Percentiles rank a stretch among this genome's conserved stretches.
Evolutionary conservation across 2,113 vertebrate species (phyloP).

Genomic region (Mungos mungo): DNA sequence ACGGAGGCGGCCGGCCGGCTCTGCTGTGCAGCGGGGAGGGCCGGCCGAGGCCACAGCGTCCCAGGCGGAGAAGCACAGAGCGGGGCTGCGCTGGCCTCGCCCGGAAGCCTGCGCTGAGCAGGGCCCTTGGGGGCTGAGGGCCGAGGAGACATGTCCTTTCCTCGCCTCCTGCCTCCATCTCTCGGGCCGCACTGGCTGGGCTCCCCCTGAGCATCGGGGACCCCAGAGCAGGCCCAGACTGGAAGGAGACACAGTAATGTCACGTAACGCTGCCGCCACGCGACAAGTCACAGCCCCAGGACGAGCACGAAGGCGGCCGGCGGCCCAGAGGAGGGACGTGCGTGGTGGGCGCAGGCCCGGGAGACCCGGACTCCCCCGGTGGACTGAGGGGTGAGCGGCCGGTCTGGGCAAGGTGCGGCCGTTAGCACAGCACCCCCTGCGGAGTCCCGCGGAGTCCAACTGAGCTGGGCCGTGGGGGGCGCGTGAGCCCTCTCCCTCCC

Average conservation of each 20-base stretch:
- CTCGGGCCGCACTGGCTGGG: background rate
- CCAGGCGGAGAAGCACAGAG: too few relatives aligned
- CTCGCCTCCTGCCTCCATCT: background rate
- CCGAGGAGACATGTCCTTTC: background rate
- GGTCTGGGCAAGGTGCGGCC: background rate
- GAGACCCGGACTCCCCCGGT: background rate
- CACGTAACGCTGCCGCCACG: background rate
- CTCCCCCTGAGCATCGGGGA: background rate
- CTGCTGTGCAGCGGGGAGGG: background rate
- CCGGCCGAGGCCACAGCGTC: background rate
- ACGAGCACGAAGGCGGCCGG: background rate
- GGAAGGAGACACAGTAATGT: background rate
- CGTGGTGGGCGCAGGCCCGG: rapidly evolving
- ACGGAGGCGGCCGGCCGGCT: background rate
- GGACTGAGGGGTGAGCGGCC: background rate
- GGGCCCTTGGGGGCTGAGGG: background rate
- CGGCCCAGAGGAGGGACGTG: background rate
- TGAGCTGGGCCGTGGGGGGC: background rate
- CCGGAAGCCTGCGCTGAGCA: background rate
- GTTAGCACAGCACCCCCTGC: background rate
- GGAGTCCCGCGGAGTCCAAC: background rate
- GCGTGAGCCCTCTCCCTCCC: rapidly evolving
- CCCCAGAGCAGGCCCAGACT: background rate
- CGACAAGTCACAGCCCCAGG: background rate
- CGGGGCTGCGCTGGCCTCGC: background rate